These are phyloP conservation scores for Archaeoteleia sp. DNA, from an alignment of 2,888 invertebrate species.

Conservation along the genomic window DNA sequence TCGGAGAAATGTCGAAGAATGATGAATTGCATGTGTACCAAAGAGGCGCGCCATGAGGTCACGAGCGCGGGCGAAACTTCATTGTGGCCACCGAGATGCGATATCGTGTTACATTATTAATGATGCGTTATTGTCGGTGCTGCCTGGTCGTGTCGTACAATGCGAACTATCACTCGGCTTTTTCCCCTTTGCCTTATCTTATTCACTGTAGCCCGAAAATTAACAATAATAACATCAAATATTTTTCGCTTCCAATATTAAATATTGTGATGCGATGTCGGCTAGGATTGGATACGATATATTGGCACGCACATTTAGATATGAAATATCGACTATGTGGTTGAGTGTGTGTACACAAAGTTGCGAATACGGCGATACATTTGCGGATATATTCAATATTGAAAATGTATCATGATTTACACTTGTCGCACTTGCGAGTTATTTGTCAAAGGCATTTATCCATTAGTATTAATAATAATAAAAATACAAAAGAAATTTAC, in stretches of 20 bases:
- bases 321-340: slow-evolving; percentile 31
- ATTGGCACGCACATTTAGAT: slow-evolving; percentile 27
- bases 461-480: background rate
- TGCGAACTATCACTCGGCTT: slow-evolving; percentile 4
- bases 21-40: slow-evolving; percentile 45
- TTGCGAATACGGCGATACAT: slow-evolving; percentile 22
- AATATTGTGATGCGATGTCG: slow-evolving; percentile 25
- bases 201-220: slow-evolving; percentile 16
- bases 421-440: slow-evolving; percentile 12
- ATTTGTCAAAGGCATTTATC: background rate
- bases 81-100: slow-evolving; percentile 40
- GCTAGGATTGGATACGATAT: slow-evolving; percentile 17
- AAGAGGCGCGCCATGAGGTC: slow-evolving; percentile 33
- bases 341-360: slow-evolving; percentile 14
- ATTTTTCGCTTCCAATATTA: slow-evolving; percentile 24
- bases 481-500: background rate
- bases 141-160: background rate
- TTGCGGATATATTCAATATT: slow-evolving; percentile 20
- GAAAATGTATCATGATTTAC: slow-evolving; percentile 6
- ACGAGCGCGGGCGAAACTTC: slow-evolving; percentile 53
- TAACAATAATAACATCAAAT: slow-evolving; percentile 15
- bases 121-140: slow-evolving; percentile 51
- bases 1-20: slow-evolving; percentile 43
- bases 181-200: slow-evolving; percentile 20
- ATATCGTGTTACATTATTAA: slow-evolving; percentile 55